These are phyloP conservation scores for Clarias macrocephalus DNA, from an alignment of 2,113 vertebrate species.

Conservation along the genomic window DNA sequence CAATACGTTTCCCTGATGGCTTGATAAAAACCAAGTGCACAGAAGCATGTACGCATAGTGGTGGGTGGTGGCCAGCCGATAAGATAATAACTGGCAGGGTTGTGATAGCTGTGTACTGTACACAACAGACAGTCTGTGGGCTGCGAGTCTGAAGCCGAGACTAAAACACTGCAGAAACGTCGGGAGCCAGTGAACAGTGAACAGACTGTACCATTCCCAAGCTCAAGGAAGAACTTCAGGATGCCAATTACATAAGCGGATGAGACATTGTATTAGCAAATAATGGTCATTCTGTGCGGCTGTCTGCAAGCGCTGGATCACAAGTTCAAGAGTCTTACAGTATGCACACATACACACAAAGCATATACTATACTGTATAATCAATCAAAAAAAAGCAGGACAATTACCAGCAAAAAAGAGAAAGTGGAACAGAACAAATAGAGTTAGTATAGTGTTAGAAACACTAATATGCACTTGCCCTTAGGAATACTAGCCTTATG, in stretches of 20 bases:
- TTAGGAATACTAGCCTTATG: slow-evolving; percentile 23
- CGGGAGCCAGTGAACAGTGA: neutral
- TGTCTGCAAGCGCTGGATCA: slow-evolving; percentile 13
- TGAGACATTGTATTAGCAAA: slow-evolving; percentile 1
- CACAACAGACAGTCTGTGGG: neutral
- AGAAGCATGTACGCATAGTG: neutral
- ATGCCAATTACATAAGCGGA: slow-evolving; percentile 6
- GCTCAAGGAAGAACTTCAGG: neutral
- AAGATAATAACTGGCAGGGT: slow-evolving; percentile 3
- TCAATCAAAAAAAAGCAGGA: neutral
- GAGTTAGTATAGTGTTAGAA: neutral
- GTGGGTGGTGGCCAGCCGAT: slow-evolving; percentile 1
- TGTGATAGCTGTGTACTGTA: neutral
- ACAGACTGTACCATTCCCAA: neutral
- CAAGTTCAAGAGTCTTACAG: neutral
- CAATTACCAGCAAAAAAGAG: neutral
- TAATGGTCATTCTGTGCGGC: slow-evolving; percentile 1
- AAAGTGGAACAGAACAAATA: neutral
- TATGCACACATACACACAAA: neutral
- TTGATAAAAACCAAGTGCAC: neutral
- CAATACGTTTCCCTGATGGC: neutral
- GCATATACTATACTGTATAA: neutral
- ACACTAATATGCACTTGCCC: slow-evolving; percentile 10
- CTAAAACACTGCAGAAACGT: neutral
- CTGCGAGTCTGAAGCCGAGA: neutral